Percentiles rank a stretch among this genome's conserved stretches.
phyloP scores from a whole-genome alignment of 2,888 invertebrate species.

The Nebria salina region DNA sequence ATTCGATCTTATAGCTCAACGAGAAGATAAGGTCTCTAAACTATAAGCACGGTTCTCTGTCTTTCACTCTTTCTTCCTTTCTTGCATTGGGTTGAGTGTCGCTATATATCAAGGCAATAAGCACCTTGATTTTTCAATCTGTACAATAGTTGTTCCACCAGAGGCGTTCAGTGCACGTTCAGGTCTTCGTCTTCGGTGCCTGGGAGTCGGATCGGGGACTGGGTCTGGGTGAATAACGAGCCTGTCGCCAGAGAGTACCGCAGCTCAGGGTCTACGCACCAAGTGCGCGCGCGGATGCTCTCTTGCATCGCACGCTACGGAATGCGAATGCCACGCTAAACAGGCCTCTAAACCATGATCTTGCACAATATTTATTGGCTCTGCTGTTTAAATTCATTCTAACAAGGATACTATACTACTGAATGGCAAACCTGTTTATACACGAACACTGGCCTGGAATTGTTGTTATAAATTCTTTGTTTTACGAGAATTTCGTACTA shows the following conservation, averaged over 20 bases:
- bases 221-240: slow-evolving; percentile 31
- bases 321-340: slow-evolving; percentile 12
- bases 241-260: slow-evolving; percentile 9
- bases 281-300: slow-evolving; percentile 12
- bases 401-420: background rate
- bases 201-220: background rate
- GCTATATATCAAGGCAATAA: slow-evolving; percentile 42
- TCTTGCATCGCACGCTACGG: slow-evolving; percentile 4
- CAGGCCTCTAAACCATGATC: background rate
- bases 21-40: background rate
- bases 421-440: background rate
- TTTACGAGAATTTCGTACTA: background rate
- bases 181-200: background rate
- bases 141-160: slow-evolving; percentile 37
- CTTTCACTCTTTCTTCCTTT: background rate
- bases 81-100: background rate
- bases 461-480: background rate
- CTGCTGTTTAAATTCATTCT: background rate
- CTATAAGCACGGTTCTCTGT: background rate
- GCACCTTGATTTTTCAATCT: slow-evolving; percentile 45
- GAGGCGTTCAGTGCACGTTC: slow-evolving; percentile 3
- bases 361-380: background rate
- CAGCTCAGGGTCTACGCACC: background rate
- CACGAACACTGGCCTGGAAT: background rate
- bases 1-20: background rate